Base-by-base conservation (phyloP, 2,888 invertebrate species). In the Hirudinaria manillensis region DNA sequence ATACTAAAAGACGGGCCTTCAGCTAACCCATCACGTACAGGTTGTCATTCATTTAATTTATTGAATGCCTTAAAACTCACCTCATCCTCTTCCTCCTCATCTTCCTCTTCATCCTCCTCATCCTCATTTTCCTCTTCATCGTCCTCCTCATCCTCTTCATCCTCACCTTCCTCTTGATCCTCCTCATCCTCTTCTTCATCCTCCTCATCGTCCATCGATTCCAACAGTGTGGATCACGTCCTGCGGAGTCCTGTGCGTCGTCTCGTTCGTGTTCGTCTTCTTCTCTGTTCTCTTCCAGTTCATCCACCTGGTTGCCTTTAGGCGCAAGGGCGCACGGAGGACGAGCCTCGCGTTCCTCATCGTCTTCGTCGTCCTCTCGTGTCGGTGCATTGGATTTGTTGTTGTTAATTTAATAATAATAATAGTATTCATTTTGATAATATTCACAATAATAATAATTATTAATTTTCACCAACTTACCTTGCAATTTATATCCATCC, bases 401-500 rank as follows among this genome's bases (percentile, higher is more conserved):
- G 21, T 53, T 16, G 53, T 53, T 53, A 53, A 53, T 53, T n/a
- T 34, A 24, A 32, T 70, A 36, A 70, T 70, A 24, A 16, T 32
- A 32, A 34, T 16, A 29, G 29, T 38, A 29, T 27, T 38, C 0
- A 53, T 38, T n/a, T 51, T 24, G 24, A 71, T 51, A 13, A 72
- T 13, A 29, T 27, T 1, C 6, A 10, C 29, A 53, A 53, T 45
- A 19, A 55, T 55, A 19, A 72, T 27, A 27, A 53, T 55, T n/a
- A 53, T 55, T 6, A 27, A 21, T 7, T n/a, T n/a, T n/a, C n/a
- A n/a, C n/a, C n/a, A n/a, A n/a, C n/a, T n/a, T n/a, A 16, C 0
- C 27, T 71, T 3, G 76, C 78, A 78, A 81, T 85, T 45, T 45
- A 45, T 16, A 45, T 45, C 45, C 3, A 6, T 10, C 13, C 1